A percentile compares a stretch with the other conserved stretches of the same genome.
Evolutionary conservation across 2,797 vertebrate species (phyloP).

Genomic region (Diplodus sargus): DNA sequence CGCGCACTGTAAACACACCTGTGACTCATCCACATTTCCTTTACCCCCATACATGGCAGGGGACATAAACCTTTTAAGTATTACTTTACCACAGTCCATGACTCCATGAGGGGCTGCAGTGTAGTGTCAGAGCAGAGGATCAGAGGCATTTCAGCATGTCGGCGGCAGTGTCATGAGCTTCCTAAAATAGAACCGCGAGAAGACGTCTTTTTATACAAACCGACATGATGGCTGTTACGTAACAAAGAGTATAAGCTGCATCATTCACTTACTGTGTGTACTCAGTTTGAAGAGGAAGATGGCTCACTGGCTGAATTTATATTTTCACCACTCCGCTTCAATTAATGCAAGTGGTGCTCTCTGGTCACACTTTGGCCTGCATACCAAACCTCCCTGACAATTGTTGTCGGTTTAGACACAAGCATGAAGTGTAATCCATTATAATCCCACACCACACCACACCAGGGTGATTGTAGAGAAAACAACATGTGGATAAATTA

Average conservation of each 20-base stretch:
- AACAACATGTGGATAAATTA: slow-evolving; percentile 1
- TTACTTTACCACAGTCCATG: slow-evolving; percentile 33
- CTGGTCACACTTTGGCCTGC: slow-evolving; percentile 40
- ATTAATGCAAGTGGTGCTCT: slow-evolving; percentile 53
- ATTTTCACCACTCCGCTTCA: slow-evolving; percentile 23
- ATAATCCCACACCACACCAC: slow-evolving; percentile 46
- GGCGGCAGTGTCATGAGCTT: slow-evolving; percentile 40
- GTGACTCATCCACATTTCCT: slow-evolving; percentile 74
- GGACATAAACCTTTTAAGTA: slow-evolving; percentile 64
- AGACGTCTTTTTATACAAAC: slow-evolving; percentile 76
- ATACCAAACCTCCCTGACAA: slow-evolving; percentile 56
- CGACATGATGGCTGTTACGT: slow-evolving; percentile 66
- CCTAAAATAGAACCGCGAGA: slow-evolving; percentile 76
- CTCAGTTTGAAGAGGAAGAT: slow-evolving; percentile 61
- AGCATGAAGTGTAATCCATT: slow-evolving; percentile 41
- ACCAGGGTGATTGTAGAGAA: slow-evolving; percentile 24
- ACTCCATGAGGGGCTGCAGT: slow-evolving; percentile 30
- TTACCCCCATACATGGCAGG: slow-evolving; percentile 69
- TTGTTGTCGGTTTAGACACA: slow-evolving; percentile 37
- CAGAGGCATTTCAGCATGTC: slow-evolving; percentile 58
- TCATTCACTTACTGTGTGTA: slow-evolving; percentile 42
- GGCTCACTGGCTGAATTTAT: slow-evolving; percentile 56
- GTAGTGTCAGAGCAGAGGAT: slow-evolving; percentile 54
- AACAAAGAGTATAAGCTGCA: slow-evolving; percentile 64
- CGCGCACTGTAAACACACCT: slow-evolving; percentile 73